Conservation (phyloP, 2,797 vertebrate genomes). For the Tauraco hartlaubi region DNA sequence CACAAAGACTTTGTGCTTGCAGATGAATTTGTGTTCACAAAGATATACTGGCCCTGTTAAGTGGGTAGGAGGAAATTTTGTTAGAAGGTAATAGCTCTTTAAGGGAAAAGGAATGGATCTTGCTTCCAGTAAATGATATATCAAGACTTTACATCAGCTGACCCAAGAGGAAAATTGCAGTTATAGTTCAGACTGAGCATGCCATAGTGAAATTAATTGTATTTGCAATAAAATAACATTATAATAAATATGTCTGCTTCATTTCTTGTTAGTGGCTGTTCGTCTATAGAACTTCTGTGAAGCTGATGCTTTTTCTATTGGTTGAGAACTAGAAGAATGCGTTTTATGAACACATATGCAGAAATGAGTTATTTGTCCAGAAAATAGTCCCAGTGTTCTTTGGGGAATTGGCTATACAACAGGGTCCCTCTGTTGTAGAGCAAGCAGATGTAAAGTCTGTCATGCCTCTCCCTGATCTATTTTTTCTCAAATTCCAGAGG, state of each 20-base stretch:
- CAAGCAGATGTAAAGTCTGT: neutral
- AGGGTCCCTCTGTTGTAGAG: neutral
- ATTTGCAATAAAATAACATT: neutral
- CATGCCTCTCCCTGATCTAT: neutral
- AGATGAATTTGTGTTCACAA: neutral
- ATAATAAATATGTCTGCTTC: neutral
- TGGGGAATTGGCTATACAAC: accelerated
- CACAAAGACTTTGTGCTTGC: neutral
- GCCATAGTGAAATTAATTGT: neutral
- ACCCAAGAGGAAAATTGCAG: neutral
- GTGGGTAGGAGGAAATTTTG: neutral
- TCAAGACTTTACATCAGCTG: neutral
- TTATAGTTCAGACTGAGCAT: neutral
- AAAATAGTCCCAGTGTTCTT: neutral
- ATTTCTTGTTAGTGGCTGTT: neutral
- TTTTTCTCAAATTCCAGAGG: neutral
- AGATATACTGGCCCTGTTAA: neutral
- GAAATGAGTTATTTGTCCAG: neutral
- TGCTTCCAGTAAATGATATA: neutral
- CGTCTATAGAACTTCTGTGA: neutral
- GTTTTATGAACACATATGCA: neutral
- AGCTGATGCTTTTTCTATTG: neutral
- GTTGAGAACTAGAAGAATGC: neutral
- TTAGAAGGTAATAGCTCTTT: neutral
- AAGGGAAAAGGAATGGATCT: neutral